phyloP scores from a whole-genome alignment of 2,113 vertebrate species.

The Collichthys lucidus region DNA sequence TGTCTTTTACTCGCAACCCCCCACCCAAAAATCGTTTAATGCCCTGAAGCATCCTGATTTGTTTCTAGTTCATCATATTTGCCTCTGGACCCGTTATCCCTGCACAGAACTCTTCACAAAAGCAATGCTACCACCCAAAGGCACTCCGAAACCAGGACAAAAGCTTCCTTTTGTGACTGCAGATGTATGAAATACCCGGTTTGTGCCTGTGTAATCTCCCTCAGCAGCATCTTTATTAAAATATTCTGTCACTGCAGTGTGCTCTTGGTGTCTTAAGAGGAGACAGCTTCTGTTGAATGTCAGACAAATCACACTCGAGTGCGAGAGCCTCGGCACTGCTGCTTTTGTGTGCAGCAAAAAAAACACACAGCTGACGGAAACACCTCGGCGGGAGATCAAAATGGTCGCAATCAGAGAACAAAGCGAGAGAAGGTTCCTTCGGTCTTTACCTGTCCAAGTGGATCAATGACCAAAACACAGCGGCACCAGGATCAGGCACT shows the following conservation, averaged over 20 bases:
- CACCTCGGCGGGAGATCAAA: slow-evolving; percentile 24
- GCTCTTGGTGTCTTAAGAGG: slow-evolving; percentile 49
- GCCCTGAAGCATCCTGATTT: slow-evolving; percentile 31
- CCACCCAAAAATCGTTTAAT: slow-evolving; percentile 30
- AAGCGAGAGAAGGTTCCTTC: not conserved
- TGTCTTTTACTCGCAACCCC: slow-evolving; percentile 27
- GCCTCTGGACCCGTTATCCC: slow-evolving; percentile 22
- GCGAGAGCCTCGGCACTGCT: slow-evolving; percentile 31
- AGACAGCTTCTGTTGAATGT: slow-evolving; percentile 63
- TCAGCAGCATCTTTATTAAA: slow-evolving; percentile 65
- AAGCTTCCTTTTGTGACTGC: slow-evolving; percentile 43
- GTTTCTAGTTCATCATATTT: slow-evolving; percentile 37
- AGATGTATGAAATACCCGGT: slow-evolving; percentile 56
- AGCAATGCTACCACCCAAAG: slow-evolving; percentile 32
- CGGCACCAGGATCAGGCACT: too few relatives aligned
- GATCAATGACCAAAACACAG: too few relatives aligned
- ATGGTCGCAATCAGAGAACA: not conserved
- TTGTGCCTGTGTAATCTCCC: slow-evolving; percentile 61
- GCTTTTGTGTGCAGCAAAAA: slow-evolving; percentile 16
- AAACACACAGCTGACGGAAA: slow-evolving; percentile 44
- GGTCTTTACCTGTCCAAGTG: too few relatives aligned
- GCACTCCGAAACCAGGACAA: slow-evolving; percentile 43
- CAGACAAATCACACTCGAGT: slow-evolving; percentile 56
- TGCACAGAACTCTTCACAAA: slow-evolving; percentile 33
- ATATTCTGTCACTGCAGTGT: slow-evolving; percentile 62